Percentiles rank a stretch among this genome's conserved stretches.
Evolutionary conservation across 2,797 vertebrate genomes (phyloP).

Genomic region (Diglossa cyanea): DNA sequence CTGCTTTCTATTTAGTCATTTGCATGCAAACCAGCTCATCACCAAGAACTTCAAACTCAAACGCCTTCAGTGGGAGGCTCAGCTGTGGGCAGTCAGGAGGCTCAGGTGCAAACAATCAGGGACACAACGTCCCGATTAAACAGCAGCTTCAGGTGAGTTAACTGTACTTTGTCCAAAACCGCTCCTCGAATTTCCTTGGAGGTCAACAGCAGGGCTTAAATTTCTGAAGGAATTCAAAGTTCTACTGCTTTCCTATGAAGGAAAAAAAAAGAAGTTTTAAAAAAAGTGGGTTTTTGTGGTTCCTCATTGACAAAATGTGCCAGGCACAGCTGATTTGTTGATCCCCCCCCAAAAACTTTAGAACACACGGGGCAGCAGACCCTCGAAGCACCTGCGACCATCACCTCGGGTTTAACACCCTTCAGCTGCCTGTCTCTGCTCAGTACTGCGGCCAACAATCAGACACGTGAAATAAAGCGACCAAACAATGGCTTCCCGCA

Average conservation of each 20-base stretch:
- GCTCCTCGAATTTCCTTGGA: not conserved
- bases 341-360: not conserved
- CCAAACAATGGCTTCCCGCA: not conserved
- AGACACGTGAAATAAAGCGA: not conserved
- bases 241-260: not conserved
- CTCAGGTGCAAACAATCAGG: not conserved
- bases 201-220: not conserved
- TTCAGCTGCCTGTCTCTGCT: not conserved
- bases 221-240: not conserved
- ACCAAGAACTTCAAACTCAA: not conserved
- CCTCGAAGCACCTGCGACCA: not conserved
- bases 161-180: not conserved
- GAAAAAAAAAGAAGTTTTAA: not conserved
- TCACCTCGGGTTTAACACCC: not conserved
- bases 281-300: fast-evolving
- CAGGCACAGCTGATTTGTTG: not conserved
- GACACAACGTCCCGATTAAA: not conserved
- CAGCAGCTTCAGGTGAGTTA: not conserved
- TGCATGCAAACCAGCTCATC: not conserved
- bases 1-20: not conserved
- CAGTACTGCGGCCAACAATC: not conserved
- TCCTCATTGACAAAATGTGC: not conserved
- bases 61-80: not conserved
- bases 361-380: not conserved
- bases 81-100: not conserved